phyloP scores from a whole-genome alignment of 23 tunicate species.

The Halocynthia roretzi region DNA sequence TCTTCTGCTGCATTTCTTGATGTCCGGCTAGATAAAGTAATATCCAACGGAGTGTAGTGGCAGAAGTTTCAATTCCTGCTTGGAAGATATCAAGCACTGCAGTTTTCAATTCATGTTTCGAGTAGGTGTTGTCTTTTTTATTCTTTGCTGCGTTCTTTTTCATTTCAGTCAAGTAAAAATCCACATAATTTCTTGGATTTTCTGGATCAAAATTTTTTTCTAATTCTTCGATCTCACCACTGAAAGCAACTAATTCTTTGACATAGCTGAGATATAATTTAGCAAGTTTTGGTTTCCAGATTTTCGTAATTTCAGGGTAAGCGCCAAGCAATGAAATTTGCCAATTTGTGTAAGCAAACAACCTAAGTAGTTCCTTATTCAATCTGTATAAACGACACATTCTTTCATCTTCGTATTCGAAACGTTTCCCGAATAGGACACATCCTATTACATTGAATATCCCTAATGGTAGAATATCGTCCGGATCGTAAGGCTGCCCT shows the following conservation, averaged over 20 bases:
- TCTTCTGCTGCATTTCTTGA: slow-evolving; percentile 22
- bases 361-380: slow-evolving; percentile 2
- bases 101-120: background rate
- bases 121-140: background rate
- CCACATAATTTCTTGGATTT: slow-evolving; percentile 21
- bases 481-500: no score
- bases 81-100: slow-evolving; percentile 12
- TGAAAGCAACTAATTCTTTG: background rate
- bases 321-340: background rate
- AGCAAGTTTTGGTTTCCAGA: slow-evolving; percentile 15
- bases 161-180: slow-evolving; percentile 15
- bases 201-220: slow-evolving; percentile 6
- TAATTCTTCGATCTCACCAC: background rate
- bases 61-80: slow-evolving; percentile 26
- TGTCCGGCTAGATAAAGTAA: slow-evolving; percentile 9
- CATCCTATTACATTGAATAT: background rate
- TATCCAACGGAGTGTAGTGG: slow-evolving; percentile 19
- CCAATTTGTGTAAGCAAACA: background rate
- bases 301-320: slow-evolving; percentile 10
- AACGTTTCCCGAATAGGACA: slow-evolving; percentile 10
- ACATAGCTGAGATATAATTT: background rate
- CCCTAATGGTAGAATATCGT: background rate
- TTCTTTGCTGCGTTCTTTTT: background rate
- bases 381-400: background rate
- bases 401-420: background rate